Conservation (phyloP, 2,888 invertebrate species). For the Xanthia icteritia region DNA sequence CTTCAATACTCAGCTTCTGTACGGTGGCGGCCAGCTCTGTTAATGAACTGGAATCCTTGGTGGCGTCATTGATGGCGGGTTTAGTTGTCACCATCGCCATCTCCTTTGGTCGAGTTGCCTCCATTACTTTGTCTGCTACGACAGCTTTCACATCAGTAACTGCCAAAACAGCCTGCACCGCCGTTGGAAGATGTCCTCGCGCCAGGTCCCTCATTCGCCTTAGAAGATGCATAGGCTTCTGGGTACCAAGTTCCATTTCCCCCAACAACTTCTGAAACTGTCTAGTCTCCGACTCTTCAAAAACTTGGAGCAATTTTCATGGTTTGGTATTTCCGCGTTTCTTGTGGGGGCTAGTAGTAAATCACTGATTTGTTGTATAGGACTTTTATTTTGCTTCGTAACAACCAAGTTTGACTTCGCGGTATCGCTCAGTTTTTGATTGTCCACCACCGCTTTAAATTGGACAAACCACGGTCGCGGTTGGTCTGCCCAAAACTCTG, state of each 20-base stretch:
- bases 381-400: background rate
- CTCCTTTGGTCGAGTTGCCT: background rate
- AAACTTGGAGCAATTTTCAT: background rate
- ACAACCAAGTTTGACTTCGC: background rate
- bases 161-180: background rate
- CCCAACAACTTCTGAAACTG: background rate
- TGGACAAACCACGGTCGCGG: background rate
- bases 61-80: background rate
- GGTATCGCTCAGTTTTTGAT: background rate
- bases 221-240: background rate
- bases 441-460: background rate
- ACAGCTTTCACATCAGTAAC: background rate
- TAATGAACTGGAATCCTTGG: background rate
- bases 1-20: background rate
- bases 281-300: conserved; percentile 2
- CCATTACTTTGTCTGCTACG: background rate
- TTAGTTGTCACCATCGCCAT: background rate
- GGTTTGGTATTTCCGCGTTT: background rate
- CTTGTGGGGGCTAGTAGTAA: background rate
- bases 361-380: background rate
- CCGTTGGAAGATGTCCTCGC: background rate
- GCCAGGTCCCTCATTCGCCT: background rate
- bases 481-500: conserved; percentile 1
- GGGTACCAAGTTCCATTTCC: background rate
- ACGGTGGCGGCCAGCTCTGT: background rate